Evolutionary conservation across 2,797 vertebrate species (phyloP).

Genomic region (Acomys russatus): DNA sequence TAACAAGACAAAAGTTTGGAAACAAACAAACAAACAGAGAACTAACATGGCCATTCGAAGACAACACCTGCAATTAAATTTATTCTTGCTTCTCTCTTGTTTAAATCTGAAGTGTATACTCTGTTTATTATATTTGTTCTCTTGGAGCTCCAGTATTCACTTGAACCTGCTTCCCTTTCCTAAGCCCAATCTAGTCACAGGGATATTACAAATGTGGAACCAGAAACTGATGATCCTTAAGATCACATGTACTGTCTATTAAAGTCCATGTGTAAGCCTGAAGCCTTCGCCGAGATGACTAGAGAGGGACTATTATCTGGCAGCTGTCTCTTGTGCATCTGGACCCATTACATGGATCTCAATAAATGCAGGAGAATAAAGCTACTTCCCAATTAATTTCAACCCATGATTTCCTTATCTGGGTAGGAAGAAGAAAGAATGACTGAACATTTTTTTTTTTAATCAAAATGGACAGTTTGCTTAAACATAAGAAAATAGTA

Average conservation of each 20-base stretch:
- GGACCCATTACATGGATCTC: not conserved
- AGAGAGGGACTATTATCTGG: not conserved
- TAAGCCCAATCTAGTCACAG: not conserved
- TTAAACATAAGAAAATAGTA: not conserved
- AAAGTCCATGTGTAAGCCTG: not conserved
- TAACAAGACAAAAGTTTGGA: not conserved
- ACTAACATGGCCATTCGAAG: not conserved
- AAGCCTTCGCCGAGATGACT: not conserved
- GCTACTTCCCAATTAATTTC: not conserved
- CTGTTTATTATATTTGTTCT: constrained; percentile 11
- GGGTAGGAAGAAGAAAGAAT: not conserved
- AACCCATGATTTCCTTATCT: not conserved
- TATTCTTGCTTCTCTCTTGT: not conserved
- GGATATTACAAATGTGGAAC: not conserved
- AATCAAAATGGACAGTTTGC: not conserved
- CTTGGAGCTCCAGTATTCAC: not conserved
- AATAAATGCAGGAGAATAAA: not conserved
- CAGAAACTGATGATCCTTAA: not conserved
- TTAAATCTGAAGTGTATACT: constrained; percentile 5
- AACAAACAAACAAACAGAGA: not conserved
- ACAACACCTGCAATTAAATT: not conserved
- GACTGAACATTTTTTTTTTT: not conserved
- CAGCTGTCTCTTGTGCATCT: not conserved
- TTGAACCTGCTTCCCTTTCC: not conserved
- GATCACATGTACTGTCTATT: not conserved